Conservation (phyloP, 2,888 invertebrate species). For the Nematopogon swammerdamellus region DNA sequence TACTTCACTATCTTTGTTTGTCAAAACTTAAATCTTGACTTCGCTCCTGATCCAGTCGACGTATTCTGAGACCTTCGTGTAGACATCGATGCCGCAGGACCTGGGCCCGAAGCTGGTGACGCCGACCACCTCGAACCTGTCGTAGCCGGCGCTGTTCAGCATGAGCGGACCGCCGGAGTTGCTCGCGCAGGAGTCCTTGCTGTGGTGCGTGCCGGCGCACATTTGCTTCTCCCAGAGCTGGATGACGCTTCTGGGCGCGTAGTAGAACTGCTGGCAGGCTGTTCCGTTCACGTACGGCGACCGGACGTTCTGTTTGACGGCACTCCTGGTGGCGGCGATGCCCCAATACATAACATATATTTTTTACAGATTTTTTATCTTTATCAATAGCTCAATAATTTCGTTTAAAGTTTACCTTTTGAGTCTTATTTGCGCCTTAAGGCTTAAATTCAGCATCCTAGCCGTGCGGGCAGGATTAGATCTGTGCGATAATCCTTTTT, state of each 20-base stretch:
- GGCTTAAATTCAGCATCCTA: too few species aligned
- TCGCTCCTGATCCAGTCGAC: slow-evolving; percentile 54
- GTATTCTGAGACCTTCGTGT: slow-evolving; percentile 57
- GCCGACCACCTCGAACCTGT: slow-evolving; percentile 31
- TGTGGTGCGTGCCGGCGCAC: slow-evolving; percentile 58
- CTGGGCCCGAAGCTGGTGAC: slow-evolving; percentile 63
- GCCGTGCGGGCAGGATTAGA: too few species aligned
- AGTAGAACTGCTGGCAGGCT: slow-evolving; percentile 19
- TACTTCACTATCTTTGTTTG: too few species aligned
- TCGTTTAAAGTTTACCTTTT: too few species aligned
- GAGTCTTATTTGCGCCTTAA: too few species aligned
- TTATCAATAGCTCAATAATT: too few species aligned
- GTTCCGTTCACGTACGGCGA: slow-evolving; percentile 15
- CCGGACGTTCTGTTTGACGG: slow-evolving; percentile 18
- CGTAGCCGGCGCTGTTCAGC: slow-evolving; percentile 20
- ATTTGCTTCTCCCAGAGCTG: slow-evolving; percentile 26
- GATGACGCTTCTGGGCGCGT: slow-evolving; percentile 12
- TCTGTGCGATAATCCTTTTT: too few species aligned
- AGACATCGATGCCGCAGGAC: slow-evolving; percentile 56
- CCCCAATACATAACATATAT: too few species aligned
- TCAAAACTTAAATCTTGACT: slow-evolving; percentile 22
- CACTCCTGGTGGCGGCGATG: slow-evolving; percentile 23
- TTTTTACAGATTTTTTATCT: too few species aligned
- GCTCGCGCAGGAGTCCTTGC: slow-evolving; percentile 59
- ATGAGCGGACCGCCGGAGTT: slow-evolving; percentile 66